A percentile compares a stretch with the other conserved stretches of the same genome.
These are phyloP conservation scores for Crotalus horridus DNA, from an alignment of 2,113 vertebrate species.

Conservation along the genomic window DNA sequence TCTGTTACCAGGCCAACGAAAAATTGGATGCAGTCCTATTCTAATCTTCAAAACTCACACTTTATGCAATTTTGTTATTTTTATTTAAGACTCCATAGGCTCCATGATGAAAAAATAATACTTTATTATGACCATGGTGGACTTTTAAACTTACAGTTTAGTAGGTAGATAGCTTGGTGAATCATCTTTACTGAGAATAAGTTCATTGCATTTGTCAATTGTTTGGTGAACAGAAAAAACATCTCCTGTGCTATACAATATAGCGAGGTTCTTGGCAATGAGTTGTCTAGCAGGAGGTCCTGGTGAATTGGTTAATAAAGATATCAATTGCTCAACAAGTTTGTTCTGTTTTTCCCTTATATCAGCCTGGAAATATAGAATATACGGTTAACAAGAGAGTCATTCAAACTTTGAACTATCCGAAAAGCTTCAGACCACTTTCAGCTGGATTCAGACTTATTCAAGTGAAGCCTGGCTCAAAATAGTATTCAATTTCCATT, in stretches of 20 bases:
- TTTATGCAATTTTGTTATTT: background rate
- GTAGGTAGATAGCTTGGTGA: slow-evolving; percentile 91
- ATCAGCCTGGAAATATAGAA: slow-evolving; percentile 71
- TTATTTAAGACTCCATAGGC: background rate
- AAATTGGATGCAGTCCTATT: background rate
- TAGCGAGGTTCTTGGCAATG: slow-evolving; percentile 82
- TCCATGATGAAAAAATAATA: background rate
- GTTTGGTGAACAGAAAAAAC: slow-evolving; percentile 80
- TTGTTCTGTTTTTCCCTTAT: slow-evolving; percentile 85
- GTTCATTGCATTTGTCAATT: slow-evolving; percentile 89
- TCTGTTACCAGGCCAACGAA: background rate
- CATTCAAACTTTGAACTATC: background rate
- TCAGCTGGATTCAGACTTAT: background rate
- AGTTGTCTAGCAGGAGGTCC: slow-evolving; percentile 87
- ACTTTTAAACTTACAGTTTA: slow-evolving; percentile 81
- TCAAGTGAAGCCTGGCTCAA: background rate
- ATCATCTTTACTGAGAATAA: slow-evolving; percentile 93
- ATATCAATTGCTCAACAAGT: slow-evolving; percentile 82
- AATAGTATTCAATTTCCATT: background rate
- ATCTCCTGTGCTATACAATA: slow-evolving; percentile 86
- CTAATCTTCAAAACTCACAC: background rate
- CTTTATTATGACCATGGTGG: background rate
- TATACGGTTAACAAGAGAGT: slow-evolving; percentile 16
- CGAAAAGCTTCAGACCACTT: background rate
- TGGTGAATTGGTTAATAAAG: slow-evolving; percentile 81